These are phyloP conservation scores for Coregonus suidteri DNA, from an alignment of 2,797 vertebrate genomes.

Conservation along the genomic window DNA sequence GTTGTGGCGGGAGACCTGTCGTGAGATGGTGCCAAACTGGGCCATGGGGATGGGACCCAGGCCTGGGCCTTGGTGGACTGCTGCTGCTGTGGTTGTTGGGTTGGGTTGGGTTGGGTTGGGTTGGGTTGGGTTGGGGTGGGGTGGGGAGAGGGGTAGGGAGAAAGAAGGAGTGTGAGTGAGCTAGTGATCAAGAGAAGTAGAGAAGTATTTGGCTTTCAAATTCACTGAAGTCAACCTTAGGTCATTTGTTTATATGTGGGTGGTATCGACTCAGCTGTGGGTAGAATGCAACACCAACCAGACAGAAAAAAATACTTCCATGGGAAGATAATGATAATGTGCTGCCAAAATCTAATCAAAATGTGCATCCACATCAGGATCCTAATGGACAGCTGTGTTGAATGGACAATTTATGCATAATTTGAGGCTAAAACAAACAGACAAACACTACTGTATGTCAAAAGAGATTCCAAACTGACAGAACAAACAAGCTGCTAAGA, in stretches of 20 bases:
- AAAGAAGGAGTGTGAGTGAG: too few species aligned
- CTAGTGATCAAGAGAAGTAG: background rate
- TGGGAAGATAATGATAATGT: background rate
- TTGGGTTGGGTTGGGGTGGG: too few species aligned
- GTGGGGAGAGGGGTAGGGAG: background rate
- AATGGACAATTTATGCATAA: too few species aligned
- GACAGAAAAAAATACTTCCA: background rate
- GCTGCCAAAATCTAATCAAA: background rate
- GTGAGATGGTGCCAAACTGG: constrained; percentile 98
- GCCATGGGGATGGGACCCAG: constrained; percentile 95
- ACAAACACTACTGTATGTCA: too few species aligned
- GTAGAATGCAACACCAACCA: background rate
- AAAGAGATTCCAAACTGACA: too few species aligned
- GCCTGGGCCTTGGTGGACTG: constrained; percentile 79
- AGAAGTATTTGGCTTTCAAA: background rate
- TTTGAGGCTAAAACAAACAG: too few species aligned
- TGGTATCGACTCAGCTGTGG: background rate
- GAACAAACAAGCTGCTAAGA: too few species aligned
- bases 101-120: too few species aligned
- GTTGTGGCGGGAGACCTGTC: constrained; percentile 98
- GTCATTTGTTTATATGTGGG: background rate
- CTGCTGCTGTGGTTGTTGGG: constrained; percentile 47
- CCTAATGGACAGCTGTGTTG: too few species aligned
- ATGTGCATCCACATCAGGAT: too few species aligned
- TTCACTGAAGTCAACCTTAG: too few species aligned